Percentiles rank a stretch among this genome's conserved stretches.
Conservation (phyloP, 2,113 vertebrate species). For the Hipposideros armiger region DNA sequence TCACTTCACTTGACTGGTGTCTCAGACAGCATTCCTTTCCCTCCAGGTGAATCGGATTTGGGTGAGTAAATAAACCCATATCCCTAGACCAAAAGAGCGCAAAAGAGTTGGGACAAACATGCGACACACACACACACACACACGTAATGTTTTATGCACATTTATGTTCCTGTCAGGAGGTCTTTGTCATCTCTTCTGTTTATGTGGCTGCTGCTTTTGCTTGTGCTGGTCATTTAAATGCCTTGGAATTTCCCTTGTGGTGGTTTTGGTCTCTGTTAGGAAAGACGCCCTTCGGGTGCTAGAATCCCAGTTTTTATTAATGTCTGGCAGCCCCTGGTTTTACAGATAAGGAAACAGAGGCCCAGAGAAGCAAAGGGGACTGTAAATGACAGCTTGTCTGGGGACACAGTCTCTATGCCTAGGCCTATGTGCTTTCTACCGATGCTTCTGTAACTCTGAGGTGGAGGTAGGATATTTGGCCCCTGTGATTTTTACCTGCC, state of each 20-base stretch:
- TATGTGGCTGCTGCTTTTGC: background rate
- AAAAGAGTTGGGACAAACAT: background rate
- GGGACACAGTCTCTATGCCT: background rate
- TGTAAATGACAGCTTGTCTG: background rate
- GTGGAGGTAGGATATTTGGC: background rate
- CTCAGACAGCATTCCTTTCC: background rate
- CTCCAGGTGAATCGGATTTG: background rate
- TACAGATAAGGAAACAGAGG: background rate
- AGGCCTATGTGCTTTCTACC: background rate
- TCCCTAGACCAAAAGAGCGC: background rate
- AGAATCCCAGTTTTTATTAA: background rate
- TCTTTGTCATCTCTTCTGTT: background rate
- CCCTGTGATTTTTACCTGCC: background rate
- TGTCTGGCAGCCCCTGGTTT: background rate
- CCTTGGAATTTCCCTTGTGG: background rate
- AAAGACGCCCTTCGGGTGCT: background rate
- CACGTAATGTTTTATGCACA: background rate
- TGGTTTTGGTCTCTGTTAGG: background rate
- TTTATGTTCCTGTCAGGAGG: background rate
- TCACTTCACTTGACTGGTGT: background rate
- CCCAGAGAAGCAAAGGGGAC: background rate
- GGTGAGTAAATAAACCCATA: background rate
- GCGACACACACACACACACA: no score
- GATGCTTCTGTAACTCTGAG: fast-evolving
- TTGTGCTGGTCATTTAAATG: background rate